phyloP scores from a whole-genome alignment of 2,797 vertebrate genomes.

The Sebastes taczanowskii region DNA sequence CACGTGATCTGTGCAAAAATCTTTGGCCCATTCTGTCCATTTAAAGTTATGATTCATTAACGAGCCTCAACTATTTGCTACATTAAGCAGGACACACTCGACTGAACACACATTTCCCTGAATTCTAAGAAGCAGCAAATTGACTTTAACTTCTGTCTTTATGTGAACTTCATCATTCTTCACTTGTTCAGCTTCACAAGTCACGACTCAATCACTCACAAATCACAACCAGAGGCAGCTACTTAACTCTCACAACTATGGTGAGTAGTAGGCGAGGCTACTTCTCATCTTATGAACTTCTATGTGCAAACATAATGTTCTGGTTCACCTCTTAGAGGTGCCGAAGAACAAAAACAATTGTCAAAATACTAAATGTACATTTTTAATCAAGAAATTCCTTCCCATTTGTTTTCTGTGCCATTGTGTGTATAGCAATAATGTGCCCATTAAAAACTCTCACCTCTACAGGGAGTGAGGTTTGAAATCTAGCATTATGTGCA shows the following conservation, averaged over 20 bases:
- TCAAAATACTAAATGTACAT: background rate
- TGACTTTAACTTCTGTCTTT: constrained; percentile 15
- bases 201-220: background rate
- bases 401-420: background rate
- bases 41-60: background rate
- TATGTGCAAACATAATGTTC: background rate
- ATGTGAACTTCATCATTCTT: background rate
- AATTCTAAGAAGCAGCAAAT: constrained; percentile 10
- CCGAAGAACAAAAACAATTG: background rate
- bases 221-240: background rate
- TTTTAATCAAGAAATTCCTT: background rate
- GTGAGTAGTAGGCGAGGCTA: background rate
- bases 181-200: background rate
- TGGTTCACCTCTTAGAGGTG: background rate
- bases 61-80: background rate
- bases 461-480: background rate
- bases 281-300: background rate
- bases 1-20: background rate
- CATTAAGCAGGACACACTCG: background rate
- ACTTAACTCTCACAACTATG: background rate
- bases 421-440: background rate
- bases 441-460: background rate
- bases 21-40: background rate
- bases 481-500: background rate
- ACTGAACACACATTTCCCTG: background rate